A percentile compares a stretch with the other conserved stretches of the same genome.
Evolutionary conservation across 1,140 invertebrate species (phyloP).

Genomic region (Wasmannia auropunctata): DNA sequence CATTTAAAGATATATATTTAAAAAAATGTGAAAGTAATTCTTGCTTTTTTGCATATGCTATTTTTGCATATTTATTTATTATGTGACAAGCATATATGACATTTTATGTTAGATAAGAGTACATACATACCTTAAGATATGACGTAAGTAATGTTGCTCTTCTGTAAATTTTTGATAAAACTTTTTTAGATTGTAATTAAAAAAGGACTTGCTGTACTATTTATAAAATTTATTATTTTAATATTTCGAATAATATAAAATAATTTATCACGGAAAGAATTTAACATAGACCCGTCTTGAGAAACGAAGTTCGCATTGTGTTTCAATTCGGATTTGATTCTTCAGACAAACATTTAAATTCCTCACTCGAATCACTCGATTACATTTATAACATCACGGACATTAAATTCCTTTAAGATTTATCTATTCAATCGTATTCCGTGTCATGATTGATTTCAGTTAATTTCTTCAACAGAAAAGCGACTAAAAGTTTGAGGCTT

Average conservation of each 20-base stretch:
- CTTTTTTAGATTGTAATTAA: not conserved
- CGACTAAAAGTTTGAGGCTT: not conserved
- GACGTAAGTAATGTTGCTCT: not conserved
- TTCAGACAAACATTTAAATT: not conserved
- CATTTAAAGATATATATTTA: not conserved
- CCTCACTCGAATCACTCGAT: not conserved
- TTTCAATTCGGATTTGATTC: not conserved
- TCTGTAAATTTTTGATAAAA: not conserved
- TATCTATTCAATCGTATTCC: not conserved
- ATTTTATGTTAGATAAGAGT: not conserved
- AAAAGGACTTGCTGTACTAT: not conserved
- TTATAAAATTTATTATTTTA: not conserved
- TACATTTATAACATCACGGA: not conserved
- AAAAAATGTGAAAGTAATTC: not conserved
- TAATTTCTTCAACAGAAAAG: not conserved
- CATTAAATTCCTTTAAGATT: not conserved
- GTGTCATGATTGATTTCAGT: too few species aligned
- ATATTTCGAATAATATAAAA: not conserved
- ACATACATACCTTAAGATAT: too few species aligned
- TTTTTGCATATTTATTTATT: not conserved
- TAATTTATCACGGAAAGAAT: too few species aligned
- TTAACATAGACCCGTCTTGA: too few species aligned
- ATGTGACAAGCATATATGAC: not conserved
- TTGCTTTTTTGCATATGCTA: not conserved
- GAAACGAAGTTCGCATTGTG: not conserved